Base-by-base conservation (phyloP, 2,888 invertebrate species). In the Trachelus troglodyta region DNA sequence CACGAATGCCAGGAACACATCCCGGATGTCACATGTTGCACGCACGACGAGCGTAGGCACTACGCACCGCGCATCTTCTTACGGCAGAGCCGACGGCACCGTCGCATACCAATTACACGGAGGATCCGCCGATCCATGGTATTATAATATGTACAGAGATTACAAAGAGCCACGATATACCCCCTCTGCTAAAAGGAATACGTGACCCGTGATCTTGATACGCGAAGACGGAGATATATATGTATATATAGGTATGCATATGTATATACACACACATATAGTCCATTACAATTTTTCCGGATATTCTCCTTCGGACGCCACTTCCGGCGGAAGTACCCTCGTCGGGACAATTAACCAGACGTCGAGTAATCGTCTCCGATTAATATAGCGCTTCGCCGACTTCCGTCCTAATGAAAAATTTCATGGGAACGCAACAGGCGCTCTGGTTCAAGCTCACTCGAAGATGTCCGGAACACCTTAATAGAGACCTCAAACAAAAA, bases 251-350 rank as follows among this genome's bases (percentile, higher is more conserved):
- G 3, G 12, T 35, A 35, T n/a, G n/a, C n/a, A n/a, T 35, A 35
- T 35, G 35, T 35, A 12, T 35, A 3, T 12, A 35, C 12, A 35
- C 35, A 35, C 35, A 12, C 12, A 35, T 35, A 35, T 35, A 35
- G 35, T 76, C 75, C 77, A 68, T 40, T 77, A 40, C 40, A 40
- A 40, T 40, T 40, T 40, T 40, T 40, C 74, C 68, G 74, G 73
- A 74, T 78, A 33, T 34, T 75, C 30, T 33, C 76, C 37, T 37
- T 71, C 12, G 40, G 74, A 69, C 75, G 68, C 74, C 71, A 74
- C 82, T 83, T 80, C 81, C 80, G 80, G 76, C 81, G 76, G 77
- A 79, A 83, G 77, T 40, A 40, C 15, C 40, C 40, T 40, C 40
- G 40, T 40, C 79, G 78, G 75, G 74, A 6, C 71, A 75, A 74